Evolutionary conservation across 2,113 vertebrate species (phyloP).

Genomic region (Silurus asotus): DNA sequence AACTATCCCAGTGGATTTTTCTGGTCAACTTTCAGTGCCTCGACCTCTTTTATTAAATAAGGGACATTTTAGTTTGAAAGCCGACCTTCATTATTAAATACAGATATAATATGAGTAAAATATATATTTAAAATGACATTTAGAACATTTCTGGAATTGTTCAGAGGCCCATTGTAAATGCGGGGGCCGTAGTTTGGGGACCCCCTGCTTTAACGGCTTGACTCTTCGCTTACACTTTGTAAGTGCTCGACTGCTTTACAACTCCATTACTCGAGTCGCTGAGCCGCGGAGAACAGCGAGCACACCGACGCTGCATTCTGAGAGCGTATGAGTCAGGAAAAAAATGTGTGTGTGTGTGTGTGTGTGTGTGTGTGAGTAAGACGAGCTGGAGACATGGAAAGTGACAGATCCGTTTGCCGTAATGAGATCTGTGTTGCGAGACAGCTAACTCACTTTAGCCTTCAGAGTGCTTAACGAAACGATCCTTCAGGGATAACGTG

Average conservation of each 20-base stretch:
- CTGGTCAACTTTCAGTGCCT: too few species aligned
- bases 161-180: too few species aligned
- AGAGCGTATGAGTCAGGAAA: not conserved
- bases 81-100: too few species aligned
- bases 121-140: too few species aligned
- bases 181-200: too few species aligned
- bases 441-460: conserved; percentile 12
- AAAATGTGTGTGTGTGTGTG: not conserved
- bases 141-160: too few species aligned
- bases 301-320: not conserved
- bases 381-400: not conserved
- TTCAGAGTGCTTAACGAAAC: not conserved
- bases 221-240: not conserved
- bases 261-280: not conserved
- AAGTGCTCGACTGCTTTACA: not conserved
- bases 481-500: not conserved
- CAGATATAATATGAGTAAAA: too few species aligned
- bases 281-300: not conserved
- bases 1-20: too few species aligned
- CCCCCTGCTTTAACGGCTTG: not conserved
- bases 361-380: not conserved
- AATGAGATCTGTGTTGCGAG: conserved; percentile 2
- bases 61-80: too few species aligned
- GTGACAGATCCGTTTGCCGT: conserved; percentile 25
- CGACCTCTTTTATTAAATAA: too few species aligned